Percentiles rank a stretch among this genome's conserved stretches.
phyloP scores from a whole-genome alignment of 2,888 invertebrate species.

The Drosophila affinis region DNA sequence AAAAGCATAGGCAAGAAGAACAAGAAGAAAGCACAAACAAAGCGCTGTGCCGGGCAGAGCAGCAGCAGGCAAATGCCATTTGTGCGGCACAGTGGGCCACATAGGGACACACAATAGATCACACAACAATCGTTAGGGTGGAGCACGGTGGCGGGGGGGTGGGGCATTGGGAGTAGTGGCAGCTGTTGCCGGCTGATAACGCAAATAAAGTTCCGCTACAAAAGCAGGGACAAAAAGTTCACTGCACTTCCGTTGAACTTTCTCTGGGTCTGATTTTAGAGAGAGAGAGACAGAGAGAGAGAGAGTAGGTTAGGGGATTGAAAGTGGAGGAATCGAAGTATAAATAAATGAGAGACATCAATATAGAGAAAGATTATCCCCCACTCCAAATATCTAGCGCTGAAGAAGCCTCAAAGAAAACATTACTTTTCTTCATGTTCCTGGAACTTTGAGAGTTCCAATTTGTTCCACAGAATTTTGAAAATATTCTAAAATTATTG shows the following conservation, averaged over 20 bases:
- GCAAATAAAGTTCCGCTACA: slow-evolving; percentile 32
- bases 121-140: not conserved
- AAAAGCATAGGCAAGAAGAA: slow-evolving; percentile 29
- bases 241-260: slow-evolving; percentile 39
- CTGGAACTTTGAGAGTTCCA: not conserved
- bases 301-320: not conserved
- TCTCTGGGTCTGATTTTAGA: not conserved
- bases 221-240: slow-evolving; percentile 27
- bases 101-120: slow-evolving; percentile 25
- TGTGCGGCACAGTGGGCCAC: slow-evolving; percentile 66
- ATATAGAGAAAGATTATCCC: not conserved
- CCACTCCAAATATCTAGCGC: too few species aligned
- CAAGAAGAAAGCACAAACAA: slow-evolving; percentile 32
- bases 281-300: not conserved
- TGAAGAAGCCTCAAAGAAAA: too few species aligned
- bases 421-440: not conserved
- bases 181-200: slow-evolving; percentile 40
- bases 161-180: not conserved
- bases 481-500: not conserved
- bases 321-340: not conserved
- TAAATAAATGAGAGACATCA: not conserved
- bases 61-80: slow-evolving; percentile 67
- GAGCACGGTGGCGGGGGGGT: not conserved
- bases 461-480: not conserved
- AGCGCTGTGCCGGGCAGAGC: not conserved